phyloP scores from a whole-genome alignment of 2,888 invertebrate species.

The Cantharis lateralis region DNA sequence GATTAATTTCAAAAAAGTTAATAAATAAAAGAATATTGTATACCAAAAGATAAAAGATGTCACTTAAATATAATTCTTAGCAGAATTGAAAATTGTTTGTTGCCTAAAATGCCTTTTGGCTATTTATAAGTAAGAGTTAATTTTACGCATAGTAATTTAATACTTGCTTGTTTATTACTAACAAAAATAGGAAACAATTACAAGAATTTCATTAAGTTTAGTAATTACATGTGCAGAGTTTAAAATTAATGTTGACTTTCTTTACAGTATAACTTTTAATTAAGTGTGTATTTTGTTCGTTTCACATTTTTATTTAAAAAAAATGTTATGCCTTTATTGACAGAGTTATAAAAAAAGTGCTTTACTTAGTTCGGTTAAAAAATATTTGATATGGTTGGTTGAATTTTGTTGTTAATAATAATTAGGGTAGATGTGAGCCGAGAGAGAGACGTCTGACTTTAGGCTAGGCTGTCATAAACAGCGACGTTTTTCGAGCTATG shows the following conservation, averaged over 20 bases:
- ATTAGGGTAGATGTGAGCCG: not conserved
- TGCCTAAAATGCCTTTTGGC: not conserved
- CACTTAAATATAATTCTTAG: not conserved
- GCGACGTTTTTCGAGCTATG: constrained; percentile 21
- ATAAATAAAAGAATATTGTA: not conserved
- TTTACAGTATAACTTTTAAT: not conserved
- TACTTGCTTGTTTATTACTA: not conserved
- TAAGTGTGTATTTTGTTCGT: not conserved
- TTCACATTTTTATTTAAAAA: not conserved
- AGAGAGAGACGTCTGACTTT: constrained; percentile 6
- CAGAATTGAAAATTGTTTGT: not conserved
- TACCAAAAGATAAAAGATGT: not conserved
- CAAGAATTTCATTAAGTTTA: not conserved
- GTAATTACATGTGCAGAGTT: not conserved
- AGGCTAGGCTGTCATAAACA: constrained; percentile 34
- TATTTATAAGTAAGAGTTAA: not conserved
- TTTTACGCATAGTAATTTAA: not conserved
- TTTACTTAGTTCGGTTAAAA: not conserved
- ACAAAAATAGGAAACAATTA: not conserved
- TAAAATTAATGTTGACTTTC: not conserved
- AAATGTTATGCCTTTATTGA: not conserved
- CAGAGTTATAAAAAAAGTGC: not conserved
- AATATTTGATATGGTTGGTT: not conserved
- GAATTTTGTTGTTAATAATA: not conserved
- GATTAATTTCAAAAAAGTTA: not conserved